phyloP scores from a whole-genome alignment of 2,888 invertebrate genomes.

The Agriopis marginaria region DNA sequence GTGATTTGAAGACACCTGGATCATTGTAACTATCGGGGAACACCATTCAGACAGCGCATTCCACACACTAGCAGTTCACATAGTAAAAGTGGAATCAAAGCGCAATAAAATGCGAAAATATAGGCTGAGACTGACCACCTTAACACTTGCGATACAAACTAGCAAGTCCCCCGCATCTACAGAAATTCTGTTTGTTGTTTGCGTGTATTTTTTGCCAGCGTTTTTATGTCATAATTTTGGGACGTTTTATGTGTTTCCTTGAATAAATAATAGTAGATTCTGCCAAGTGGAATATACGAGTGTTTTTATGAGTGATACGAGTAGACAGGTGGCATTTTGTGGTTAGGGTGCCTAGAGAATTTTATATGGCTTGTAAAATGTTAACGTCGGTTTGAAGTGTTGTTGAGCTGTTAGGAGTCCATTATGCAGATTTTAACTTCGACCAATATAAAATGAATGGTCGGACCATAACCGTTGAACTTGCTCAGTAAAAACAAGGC shows the following conservation, averaged over 20 bases:
- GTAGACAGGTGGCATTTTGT: slow-evolving; percentile 29
- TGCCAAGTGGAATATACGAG: slow-evolving; percentile 27
- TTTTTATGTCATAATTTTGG: slow-evolving; percentile 44
- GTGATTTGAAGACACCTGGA: no score
- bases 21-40: no score
- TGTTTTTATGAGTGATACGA: slow-evolving; percentile 29
- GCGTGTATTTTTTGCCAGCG: slow-evolving; percentile 34
- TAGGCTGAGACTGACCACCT: no score
- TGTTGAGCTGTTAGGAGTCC: background rate
- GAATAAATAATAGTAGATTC: slow-evolving; percentile 41
- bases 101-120: no score
- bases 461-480: no score
- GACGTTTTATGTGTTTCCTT: slow-evolving; percentile 43
- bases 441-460: no score
- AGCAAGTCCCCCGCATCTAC: slow-evolving; percentile 4
- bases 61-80: no score
- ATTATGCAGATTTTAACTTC: background rate
- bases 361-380: slow-evolving; percentile 9
- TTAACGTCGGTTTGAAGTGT: slow-evolving; percentile 12
- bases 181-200: slow-evolving; percentile 32
- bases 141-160: no score
- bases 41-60: no score
- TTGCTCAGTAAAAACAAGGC: no score
- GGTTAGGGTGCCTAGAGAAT: slow-evolving; percentile 21
- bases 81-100: no score